These are phyloP conservation scores for Leucoraja erinaceus DNA, from an alignment of 2,113 vertebrate genomes.

Conservation along the genomic window DNA sequence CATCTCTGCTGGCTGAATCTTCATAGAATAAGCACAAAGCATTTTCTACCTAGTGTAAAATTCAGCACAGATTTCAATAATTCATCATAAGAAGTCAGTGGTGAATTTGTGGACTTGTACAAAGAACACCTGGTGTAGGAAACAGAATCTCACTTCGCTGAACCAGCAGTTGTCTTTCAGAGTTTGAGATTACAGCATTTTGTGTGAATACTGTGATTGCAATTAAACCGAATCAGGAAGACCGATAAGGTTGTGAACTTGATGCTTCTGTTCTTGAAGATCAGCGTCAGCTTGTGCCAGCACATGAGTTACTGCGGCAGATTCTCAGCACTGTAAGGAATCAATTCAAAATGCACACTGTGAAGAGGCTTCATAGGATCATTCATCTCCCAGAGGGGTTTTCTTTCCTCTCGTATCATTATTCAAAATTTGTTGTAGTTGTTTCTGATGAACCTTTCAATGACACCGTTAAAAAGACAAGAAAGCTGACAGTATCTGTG, in stretches of 20 bases:
- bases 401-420: neutral
- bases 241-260: neutral
- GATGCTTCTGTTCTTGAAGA: no score
- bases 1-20: neutral
- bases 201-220: neutral
- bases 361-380: neutral
- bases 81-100: conserved; percentile 1
- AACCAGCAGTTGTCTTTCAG: neutral
- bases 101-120: neutral
- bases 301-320: neutral
- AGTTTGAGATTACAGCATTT: neutral
- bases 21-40: neutral
- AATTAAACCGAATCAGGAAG: neutral
- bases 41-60: neutral
- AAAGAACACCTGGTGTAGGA: neutral
- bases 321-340: neutral
- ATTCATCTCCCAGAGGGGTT: neutral
- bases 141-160: neutral
- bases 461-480: neutral
- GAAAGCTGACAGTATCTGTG: neutral
- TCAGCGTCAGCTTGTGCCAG: neutral
- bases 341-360: conserved; percentile 2
- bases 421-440: neutral
- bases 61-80: neutral
- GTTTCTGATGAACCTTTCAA: neutral